Evolutionary conservation across 2,797 vertebrate species (phyloP).

Genomic region (Eurystomus glaucurus): DNA sequence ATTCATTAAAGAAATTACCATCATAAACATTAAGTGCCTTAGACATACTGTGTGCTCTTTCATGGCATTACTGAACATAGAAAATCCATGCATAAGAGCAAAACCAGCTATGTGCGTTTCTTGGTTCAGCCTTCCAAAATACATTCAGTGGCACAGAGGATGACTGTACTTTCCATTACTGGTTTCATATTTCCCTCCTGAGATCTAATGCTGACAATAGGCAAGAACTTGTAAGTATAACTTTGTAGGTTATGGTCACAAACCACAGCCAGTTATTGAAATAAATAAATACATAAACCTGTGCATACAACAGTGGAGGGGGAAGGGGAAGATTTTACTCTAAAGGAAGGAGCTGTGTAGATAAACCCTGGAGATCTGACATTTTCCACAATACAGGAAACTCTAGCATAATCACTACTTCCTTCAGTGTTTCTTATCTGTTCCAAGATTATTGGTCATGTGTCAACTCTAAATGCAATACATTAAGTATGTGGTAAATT

Average conservation of each 20-base stretch:
- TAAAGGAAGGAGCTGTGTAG: background rate
- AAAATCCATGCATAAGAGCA: background rate
- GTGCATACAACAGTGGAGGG: background rate
- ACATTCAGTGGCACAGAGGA: background rate
- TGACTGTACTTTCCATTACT: background rate
- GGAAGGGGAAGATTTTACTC: background rate
- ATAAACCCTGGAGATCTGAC: background rate
- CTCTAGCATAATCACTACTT: background rate
- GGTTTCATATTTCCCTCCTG: background rate
- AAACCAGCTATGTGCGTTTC: background rate
- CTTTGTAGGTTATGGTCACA: background rate
- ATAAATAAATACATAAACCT: background rate
- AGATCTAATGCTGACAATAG: background rate
- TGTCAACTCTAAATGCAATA: background rate
- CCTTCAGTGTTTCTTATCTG: background rate
- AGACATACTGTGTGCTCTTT: background rate
- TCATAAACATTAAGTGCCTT: background rate
- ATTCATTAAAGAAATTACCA: background rate
- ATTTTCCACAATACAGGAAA: background rate
- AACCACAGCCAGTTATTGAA: background rate
- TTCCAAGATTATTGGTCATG: background rate
- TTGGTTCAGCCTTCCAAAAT: background rate
- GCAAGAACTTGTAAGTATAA: background rate
- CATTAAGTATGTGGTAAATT: background rate
- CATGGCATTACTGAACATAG: background rate